Base-by-base conservation (phyloP, 2,797 vertebrate species). In the Girardinus metallicus region DNA sequence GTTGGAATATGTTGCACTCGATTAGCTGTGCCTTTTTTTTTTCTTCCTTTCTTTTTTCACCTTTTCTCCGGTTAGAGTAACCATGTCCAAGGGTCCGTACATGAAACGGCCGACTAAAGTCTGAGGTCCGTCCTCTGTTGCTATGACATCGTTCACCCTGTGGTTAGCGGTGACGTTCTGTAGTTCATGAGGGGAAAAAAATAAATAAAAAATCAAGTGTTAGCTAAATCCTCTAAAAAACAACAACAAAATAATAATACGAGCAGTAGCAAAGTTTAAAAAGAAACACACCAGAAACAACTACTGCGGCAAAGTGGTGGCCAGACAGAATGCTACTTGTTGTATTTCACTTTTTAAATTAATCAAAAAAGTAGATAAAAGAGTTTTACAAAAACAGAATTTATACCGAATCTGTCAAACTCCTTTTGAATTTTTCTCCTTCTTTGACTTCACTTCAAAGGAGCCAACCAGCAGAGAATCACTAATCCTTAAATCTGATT, bases 61-160 rank as follows among this genome's bases (percentile, higher is more conserved):
- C 97, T 99, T 99, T 92, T 99, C 99, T 57, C 99, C 99, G 0
- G 98, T 99, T 84, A 99, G 93, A 43, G 99, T 98, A 60, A 99
- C 99, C 99, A 99, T 99, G 95, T 99, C 98, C 73, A 99, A 94
- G 60, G 99, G 98, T 13, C 99, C 99, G 1, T 99, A 99, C 99
- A 99, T 99, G 90, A 99, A 99, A 75, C 99, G 97, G 9, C 99
- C 99, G 68, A 99, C 96, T 73, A 99, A 94, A 4, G 95, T 95
- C 93, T 99, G 99, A 6, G 95, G 96, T 15, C 98, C 97, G 0
- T 98, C 98, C 92, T 99, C 99, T 0, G 97, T 97, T 1, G 97
- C 96, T 53, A 99, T 98, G 85, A 99, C 91, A 0, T 99, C 98
- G 1, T 98, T 99, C 79, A 98, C 98, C 88, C 99, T 94, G 94